Evolutionary conservation across 1,140 invertebrate genomes (phyloP), one percentile per base, ranked within the genome.

Genomic region (Lethocerus indicus): DNA sequence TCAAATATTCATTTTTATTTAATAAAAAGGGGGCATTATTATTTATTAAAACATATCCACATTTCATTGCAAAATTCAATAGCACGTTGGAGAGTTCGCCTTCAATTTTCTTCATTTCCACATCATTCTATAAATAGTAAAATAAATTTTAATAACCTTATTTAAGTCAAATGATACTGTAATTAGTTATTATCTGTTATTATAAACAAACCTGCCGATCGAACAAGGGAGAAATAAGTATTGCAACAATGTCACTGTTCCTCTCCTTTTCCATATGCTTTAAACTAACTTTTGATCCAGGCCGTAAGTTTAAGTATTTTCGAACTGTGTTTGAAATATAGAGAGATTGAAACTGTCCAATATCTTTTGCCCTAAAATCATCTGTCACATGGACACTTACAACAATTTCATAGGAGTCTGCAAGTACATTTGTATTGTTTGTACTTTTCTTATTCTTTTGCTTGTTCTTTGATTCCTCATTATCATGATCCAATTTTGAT

Each of bases 41-140:
- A 24, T 53, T 53, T 35, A 53, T 45, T 13, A 53, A 27, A 45
- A 47, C 9, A 12, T 43, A 18, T n/a, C 39, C 41, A 16, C 41
- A 7, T 12, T n/a, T n/a, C 14, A 2, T 24, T 32, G 35, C 21
- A 23, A 16, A 21, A 18, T 26, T 48, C 23, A 20, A 16, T 20
- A 20, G 49, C 28, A 23, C 18, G 20, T 16, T 41, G 20, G 16
- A 18, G n/a, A 32, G 36, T 23, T 25, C 41, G 9, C 16, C 26
- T 36, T 16, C 25, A 13, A 12, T 43, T 25, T 25, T 23, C 16
- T 24, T 44, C 25, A 13, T 48, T 24, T 26, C n/a, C n/a, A n/a
- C 29, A 9, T 47, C 35, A 26, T 32, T 32, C 27, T 21, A 42
- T 16, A 2, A 5, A 23, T 18, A 42, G 23, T 42, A 27, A 25